Base-by-base conservation (phyloP, 1,140 invertebrate genomes). In the Lordiphosa stackelbergi region DNA sequence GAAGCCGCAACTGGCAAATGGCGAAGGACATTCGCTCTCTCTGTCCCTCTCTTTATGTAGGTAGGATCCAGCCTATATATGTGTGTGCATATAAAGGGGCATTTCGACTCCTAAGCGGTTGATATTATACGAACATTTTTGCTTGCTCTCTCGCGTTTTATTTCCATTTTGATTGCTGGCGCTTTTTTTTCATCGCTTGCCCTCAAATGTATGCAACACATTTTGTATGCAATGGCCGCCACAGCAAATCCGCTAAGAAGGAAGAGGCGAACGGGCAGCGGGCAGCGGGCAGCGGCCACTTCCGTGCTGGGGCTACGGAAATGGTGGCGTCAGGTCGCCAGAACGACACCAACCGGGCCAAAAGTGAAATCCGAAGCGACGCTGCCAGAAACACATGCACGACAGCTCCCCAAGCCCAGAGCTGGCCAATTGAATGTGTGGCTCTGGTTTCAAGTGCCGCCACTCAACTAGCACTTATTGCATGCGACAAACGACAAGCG, bases 391-490 rank as follows among this genome's bases (percentile, higher is more conserved):
- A 78, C 70, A 77, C 73, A 77, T 73, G 73, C 73, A 63, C 37
- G 10, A 11, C 19, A 1, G 2, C 3, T 7, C 13, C 8, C 19
- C 22, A 24, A 45, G 43, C 40, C 19, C 40, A 2, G 43, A 45
- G 24, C 22, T 42, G 62, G 64, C 64, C 64, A 66, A 66, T 73
- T 69, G 69, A 64, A 77, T 73, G 74, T 74, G 74, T 83, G 75
- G 72, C 63, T 81, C 71, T 81, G 75, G 77, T 83, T 81, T 81
- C 77, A 81, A 81, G 75, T 81, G 75, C 75, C 68, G 75, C 66
- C 75, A 81, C 75, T 81, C 75, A 75, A 81, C 75, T 81, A 75
- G 75, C 75, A 81, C 75, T 81, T 81, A 83, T 81, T 81, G 75
- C 75, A 81, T 83, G 75, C 77, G 75, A 81, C 77, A 81, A 81